Evolutionary conservation across 1,140 invertebrate species (phyloP).

Genomic region (Drosophila nasuta): DNA sequence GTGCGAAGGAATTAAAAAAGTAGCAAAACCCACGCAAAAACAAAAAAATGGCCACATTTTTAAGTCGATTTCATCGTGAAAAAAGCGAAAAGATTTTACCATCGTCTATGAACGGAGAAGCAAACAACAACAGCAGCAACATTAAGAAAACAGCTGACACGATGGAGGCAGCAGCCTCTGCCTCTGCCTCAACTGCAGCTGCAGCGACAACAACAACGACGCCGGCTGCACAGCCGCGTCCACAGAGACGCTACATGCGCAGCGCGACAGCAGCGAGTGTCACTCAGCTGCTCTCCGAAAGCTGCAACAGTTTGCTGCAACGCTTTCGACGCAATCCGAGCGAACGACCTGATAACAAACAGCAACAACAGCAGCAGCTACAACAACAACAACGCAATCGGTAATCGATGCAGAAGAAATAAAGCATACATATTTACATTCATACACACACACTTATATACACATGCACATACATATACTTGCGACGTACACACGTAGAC

Average conservation of each 20-base stretch:
- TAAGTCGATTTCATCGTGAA: constrained; percentile 84
- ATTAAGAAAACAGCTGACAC: constrained; percentile 70
- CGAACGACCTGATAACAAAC: constrained; percentile 85
- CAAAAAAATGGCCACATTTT: constrained; percentile 78
- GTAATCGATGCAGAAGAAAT: constrained; percentile 80
- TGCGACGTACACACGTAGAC: constrained; percentile 37
- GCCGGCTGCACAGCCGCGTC: constrained; percentile 83
- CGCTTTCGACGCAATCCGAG: constrained; percentile 91
- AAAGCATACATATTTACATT: constrained; percentile 62
- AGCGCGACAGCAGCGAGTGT: constrained; percentile 92
- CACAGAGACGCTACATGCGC: constrained; percentile 89
- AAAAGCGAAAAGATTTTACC: constrained; percentile 82
- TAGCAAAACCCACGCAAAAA: constrained; percentile 42
- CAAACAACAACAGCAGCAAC: constrained; percentile 33
- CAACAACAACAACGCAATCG: constrained; percentile 64
- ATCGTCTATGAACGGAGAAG: constrained; percentile 45
- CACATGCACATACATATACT: background rate
- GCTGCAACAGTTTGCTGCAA: constrained; percentile 93
- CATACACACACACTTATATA: constrained; percentile 14
- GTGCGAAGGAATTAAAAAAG: constrained; percentile 26
- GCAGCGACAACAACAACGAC: constrained; percentile 21
- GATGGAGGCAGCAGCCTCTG: constrained; percentile 28
- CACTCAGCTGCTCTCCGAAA: constrained; percentile 92
- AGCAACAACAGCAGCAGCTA: constrained; percentile 54
- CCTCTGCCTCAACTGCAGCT: background rate